Evolutionary conservation across 2,113 vertebrate genomes (phyloP).

Genomic region (Solea senegalensis): DNA sequence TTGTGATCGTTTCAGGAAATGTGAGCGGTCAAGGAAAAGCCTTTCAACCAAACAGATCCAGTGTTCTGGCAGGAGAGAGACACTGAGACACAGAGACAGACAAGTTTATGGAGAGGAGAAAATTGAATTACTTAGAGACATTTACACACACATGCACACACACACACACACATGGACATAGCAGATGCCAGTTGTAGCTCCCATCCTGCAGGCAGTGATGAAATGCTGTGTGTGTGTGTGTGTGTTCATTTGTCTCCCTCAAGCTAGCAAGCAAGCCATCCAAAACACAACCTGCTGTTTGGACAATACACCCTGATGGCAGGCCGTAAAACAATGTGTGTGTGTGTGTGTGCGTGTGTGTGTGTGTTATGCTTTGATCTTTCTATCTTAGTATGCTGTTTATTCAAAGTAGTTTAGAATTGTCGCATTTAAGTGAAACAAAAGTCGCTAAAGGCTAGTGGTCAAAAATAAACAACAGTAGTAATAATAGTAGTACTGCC

Average conservation of each 20-base stretch:
- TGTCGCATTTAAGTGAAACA: neutral
- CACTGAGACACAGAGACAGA: conserved; percentile 38
- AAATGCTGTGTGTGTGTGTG: conserved; percentile 21
- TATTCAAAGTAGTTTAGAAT: neutral
- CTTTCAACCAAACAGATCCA: conserved; percentile 10
- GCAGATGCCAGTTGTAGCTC: conserved; percentile 49
- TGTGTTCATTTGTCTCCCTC: conserved; percentile 49
- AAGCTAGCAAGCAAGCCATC: conserved; percentile 53
- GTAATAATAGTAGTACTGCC: too few species aligned
- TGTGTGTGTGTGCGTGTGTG: conserved; percentile 8
- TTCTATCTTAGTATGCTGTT: neutral
- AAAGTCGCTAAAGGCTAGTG: neutral
- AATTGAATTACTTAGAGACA: conserved; percentile 46
- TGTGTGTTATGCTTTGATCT: neutral
- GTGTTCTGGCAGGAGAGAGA: conserved; percentile 13
- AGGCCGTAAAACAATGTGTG: conserved; percentile 46
- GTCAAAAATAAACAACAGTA: too few species aligned
- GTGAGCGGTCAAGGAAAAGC: conserved; percentile 1
- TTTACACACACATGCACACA: conserved; percentile 31
- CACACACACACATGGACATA: conserved; percentile 22
- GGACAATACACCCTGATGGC: conserved; percentile 46
- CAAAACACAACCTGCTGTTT: conserved; percentile 66
- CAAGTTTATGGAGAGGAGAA: conserved; percentile 45
- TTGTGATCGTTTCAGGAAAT: neutral
- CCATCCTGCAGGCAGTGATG: conserved; percentile 36